These are phyloP conservation scores for Spialia ferax DNA, from an alignment of 2,888 invertebrate species.

Conservation along the genomic window DNA sequence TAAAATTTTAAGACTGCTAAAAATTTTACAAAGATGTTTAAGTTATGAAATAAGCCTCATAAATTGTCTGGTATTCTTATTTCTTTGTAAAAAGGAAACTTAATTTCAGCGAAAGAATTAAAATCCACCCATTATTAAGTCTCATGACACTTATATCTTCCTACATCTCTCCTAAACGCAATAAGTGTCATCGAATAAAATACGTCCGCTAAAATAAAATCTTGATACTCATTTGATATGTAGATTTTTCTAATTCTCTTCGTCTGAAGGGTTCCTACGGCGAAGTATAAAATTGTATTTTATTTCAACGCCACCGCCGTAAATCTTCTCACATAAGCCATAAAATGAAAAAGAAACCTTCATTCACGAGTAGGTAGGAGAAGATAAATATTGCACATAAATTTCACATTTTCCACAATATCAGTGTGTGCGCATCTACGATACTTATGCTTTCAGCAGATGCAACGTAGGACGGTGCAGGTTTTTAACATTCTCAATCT, in stretches of 20 bases:
- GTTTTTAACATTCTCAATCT: conserved; percentile 21
- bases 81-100: neutral
- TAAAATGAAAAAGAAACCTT: conserved; percentile 69
- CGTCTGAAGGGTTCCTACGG: conserved; percentile 58
- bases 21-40: too few relatives aligned
- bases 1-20: too few relatives aligned
- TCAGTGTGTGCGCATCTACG: conserved; percentile 49
- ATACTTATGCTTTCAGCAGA: conserved; percentile 38
- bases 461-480: conserved; percentile 13
- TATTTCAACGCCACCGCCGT: conserved; percentile 73
- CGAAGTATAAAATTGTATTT: conserved; percentile 78
- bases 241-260: conserved; percentile 78
- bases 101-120: neutral
- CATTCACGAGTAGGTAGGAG: conserved; percentile 61
- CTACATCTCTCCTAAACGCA: conserved; percentile 43
- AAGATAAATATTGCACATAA: conserved; percentile 61
- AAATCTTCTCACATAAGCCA: conserved; percentile 71
- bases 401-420: conserved; percentile 65
- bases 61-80: too few relatives aligned
- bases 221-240: conserved; percentile 58
- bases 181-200: conserved; percentile 68
- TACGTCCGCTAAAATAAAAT: conserved; percentile 66
- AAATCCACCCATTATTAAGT: neutral
- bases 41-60: too few relatives aligned
- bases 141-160: neutral